A percentile compares a stretch with the other conserved stretches of the same genome.
Evolutionary conservation across 2,113 vertebrate genomes (phyloP).

Genomic region (Rhea americana): DNA sequence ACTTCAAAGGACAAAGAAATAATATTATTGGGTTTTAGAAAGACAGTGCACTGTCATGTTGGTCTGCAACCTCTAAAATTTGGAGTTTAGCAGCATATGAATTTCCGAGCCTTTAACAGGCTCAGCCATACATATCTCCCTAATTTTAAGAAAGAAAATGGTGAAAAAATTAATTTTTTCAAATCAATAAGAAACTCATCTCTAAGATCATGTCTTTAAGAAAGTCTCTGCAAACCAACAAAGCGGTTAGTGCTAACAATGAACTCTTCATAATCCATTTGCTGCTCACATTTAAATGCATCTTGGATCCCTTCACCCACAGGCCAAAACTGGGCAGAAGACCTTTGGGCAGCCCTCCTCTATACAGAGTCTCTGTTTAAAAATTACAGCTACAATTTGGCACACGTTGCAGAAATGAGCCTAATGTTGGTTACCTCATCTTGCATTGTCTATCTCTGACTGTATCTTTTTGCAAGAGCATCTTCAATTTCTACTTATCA

Average conservation of each 20-base stretch:
- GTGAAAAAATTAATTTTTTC: not conserved
- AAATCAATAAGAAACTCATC: not conserved
- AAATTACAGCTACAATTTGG: not conserved
- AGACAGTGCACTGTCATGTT: not conserved
- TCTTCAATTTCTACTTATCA: not conserved
- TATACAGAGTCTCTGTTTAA: not conserved
- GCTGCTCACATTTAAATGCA: not conserved
- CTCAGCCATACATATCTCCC: not conserved
- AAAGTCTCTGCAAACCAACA: not conserved
- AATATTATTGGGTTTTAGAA: not conserved
- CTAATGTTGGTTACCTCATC: not conserved
- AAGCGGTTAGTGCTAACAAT: not conserved
- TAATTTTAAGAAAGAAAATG: not conserved
- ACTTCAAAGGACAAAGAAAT: not conserved
- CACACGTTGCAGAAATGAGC: not conserved
- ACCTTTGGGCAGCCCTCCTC: not conserved
- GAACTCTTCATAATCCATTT: not conserved
- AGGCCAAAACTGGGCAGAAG: not conserved
- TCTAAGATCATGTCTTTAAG: not conserved
- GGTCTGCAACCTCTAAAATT: not conserved
- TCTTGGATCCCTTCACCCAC: not conserved
- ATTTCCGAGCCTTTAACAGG: not conserved
- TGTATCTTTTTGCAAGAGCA: not conserved
- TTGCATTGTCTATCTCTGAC: not conserved
- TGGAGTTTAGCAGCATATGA: not conserved